These are phyloP conservation scores for Pachyrhynchus sulphureomaculatus DNA, from an alignment of 1,140 invertebrate species.

Conservation along the genomic window DNA sequence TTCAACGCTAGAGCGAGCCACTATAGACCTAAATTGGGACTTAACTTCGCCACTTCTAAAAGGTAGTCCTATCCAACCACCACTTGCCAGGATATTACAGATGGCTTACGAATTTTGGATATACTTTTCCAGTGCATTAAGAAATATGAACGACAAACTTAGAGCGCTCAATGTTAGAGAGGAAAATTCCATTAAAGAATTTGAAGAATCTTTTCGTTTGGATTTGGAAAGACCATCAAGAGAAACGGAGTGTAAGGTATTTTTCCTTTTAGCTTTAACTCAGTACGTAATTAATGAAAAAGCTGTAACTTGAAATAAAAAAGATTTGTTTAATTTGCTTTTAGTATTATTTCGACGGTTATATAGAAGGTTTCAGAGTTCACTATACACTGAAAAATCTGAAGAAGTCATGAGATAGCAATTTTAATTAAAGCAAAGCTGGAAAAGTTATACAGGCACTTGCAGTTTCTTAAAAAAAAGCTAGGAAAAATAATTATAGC, in stretches of 20 bases:
- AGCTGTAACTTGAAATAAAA: constrained; percentile 13
- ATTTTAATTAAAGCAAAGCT: background rate
- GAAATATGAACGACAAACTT: constrained; percentile 35
- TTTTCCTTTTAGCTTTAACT: constrained; percentile 38
- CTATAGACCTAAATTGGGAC: constrained; percentile 44
- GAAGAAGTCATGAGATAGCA: too few species aligned
- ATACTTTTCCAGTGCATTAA: constrained; percentile 34
- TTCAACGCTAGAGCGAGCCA: constrained; percentile 36
- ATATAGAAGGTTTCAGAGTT: too few species aligned
- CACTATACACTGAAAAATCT: too few species aligned
- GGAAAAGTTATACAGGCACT: too few species aligned
- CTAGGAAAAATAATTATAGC: too few species aligned
- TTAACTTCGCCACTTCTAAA: constrained; percentile 28
- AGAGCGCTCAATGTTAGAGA: constrained; percentile 34
- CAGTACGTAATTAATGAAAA: constrained; percentile 45
- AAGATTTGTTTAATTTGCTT: background rate
- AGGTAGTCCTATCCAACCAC: constrained; percentile 41
- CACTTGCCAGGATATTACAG: constrained; percentile 37
- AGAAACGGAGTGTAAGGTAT: constrained; percentile 15
- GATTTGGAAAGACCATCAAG: constrained; percentile 27
- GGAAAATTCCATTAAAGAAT: constrained; percentile 33
- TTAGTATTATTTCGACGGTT: constrained; percentile 6
- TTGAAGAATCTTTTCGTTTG: constrained; percentile 36
- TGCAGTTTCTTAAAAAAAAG: too few species aligned
- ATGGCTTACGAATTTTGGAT: constrained; percentile 37